A percentile compares a stretch with the other conserved stretches of the same genome.
Evolutionary conservation across 2,888 invertebrate species (phyloP).

Genomic region (Acrocera orbiculus): DNA sequence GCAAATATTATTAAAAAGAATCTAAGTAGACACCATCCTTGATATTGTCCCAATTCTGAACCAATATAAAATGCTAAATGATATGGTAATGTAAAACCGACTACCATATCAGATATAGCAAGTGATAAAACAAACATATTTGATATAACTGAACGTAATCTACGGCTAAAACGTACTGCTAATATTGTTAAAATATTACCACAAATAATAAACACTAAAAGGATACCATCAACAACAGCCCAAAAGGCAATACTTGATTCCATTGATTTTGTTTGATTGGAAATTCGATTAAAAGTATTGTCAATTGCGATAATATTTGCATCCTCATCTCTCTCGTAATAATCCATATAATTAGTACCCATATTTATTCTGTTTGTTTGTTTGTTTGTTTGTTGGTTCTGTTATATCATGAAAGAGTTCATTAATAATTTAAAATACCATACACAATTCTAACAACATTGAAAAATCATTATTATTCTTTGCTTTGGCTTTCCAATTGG

Average conservation of each 20-base stretch:
- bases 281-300: neutral
- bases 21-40: slow-evolving; percentile 47
- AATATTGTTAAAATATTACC: slow-evolving; percentile 61
- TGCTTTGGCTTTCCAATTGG: no score
- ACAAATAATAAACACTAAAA: slow-evolving; percentile 47
- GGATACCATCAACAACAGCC: slow-evolving; percentile 45
- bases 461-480: no score
- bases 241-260: slow-evolving; percentile 27
- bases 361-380: no score
- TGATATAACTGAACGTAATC: slow-evolving; percentile 49
- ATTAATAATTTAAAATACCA: no score
- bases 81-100: slow-evolving; percentile 59
- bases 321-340: no score
- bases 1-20: slow-evolving; percentile 59
- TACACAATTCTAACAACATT: no score
- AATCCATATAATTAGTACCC: no score
- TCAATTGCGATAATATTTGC: no score
- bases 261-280: neutral
- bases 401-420: no score
- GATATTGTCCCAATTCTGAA: slow-evolving; percentile 39
- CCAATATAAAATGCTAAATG: slow-evolving; percentile 58
- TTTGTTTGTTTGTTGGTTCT: no score
- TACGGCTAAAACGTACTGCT: slow-evolving; percentile 51
- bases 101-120: slow-evolving; percentile 61
- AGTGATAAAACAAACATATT: slow-evolving; percentile 64